Evolutionary conservation across 2,888 invertebrate genomes (phyloP).

Genomic region (Stratiomys singularior): DNA sequence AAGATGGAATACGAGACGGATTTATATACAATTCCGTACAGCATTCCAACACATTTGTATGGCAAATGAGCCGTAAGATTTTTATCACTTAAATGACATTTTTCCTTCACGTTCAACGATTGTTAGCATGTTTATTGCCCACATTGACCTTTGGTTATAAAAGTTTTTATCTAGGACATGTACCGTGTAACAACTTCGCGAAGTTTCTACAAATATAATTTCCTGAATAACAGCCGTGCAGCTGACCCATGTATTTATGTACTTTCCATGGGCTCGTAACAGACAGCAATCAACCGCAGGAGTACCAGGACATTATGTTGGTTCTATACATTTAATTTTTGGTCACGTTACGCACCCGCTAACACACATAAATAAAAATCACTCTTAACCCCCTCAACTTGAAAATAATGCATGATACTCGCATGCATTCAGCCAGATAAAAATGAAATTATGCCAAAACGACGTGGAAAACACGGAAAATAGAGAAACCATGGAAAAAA

Average conservation of each 20-base stretch:
- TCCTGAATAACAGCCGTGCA: too few relatives aligned
- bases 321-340: conserved; percentile 32
- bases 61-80: too few relatives aligned
- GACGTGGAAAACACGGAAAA: not conserved
- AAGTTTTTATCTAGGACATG: too few relatives aligned
- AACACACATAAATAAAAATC: not conserved
- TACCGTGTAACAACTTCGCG: too few relatives aligned
- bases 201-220: too few relatives aligned
- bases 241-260: too few relatives aligned
- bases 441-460: conserved; percentile 30
- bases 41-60: too few relatives aligned
- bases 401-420: not conserved
- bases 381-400: not conserved
- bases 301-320: not conserved
- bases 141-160: too few relatives aligned
- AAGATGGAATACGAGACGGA: not conserved
- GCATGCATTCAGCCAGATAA: conserved; percentile 17
- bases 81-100: too few relatives aligned
- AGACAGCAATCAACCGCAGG: not conserved
- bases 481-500: not conserved
- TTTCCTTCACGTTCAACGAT: too few relatives aligned
- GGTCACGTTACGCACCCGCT: conserved; percentile 30
- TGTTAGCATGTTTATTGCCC: too few relatives aligned
- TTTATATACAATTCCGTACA: not conserved
- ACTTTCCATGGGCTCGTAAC: too few relatives aligned